Evolutionary conservation across 1,140 invertebrate genomes (phyloP).

Genomic region (Dendrolimus punctatus): DNA sequence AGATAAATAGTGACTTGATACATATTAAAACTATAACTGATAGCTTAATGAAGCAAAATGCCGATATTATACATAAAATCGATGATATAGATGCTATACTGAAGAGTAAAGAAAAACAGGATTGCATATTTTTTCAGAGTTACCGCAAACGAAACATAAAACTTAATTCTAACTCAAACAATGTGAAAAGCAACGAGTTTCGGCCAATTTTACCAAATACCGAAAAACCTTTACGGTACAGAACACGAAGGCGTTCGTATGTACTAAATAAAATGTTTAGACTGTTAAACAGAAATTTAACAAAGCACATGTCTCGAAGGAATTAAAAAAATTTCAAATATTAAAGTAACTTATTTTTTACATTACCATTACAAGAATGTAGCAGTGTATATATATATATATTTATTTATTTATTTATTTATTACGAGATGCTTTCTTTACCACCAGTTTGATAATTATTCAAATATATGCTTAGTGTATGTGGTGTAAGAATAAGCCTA

Average conservation of each 20-base stretch:
- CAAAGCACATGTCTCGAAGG: conserved; percentile 11
- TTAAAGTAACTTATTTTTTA: no score
- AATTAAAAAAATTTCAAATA: conserved; percentile 1
- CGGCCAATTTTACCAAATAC: conserved; percentile 5
- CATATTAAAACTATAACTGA: conserved; percentile 37
- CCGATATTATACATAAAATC: conserved; percentile 34
- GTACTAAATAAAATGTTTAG: conserved; percentile 35
- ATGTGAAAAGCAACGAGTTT: conserved; percentile 11
- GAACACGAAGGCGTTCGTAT: conserved; percentile 32
- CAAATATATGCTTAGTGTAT: no score
- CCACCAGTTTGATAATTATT: no score
- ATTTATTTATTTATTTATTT: no score
- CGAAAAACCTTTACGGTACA: conserved; percentile 27
- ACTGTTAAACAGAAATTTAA: conserved; percentile 31
- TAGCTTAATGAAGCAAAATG: conserved; percentile 39
- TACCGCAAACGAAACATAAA: conserved; percentile 27
- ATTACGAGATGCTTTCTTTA: no score
- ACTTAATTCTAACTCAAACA: conserved; percentile 19
- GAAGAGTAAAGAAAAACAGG: conserved; percentile 6
- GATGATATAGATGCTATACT: conserved; percentile 21
- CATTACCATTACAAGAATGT: no score
- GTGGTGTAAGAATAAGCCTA: no score
- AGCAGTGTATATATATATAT: no score
- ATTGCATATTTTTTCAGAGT: conserved; percentile 3
- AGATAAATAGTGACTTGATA: conserved; percentile 38